Percentiles rank a stretch among this genome's conserved stretches.
Conservation (phyloP, 2,797 vertebrate species). For the Coreius guichenoti region DNA sequence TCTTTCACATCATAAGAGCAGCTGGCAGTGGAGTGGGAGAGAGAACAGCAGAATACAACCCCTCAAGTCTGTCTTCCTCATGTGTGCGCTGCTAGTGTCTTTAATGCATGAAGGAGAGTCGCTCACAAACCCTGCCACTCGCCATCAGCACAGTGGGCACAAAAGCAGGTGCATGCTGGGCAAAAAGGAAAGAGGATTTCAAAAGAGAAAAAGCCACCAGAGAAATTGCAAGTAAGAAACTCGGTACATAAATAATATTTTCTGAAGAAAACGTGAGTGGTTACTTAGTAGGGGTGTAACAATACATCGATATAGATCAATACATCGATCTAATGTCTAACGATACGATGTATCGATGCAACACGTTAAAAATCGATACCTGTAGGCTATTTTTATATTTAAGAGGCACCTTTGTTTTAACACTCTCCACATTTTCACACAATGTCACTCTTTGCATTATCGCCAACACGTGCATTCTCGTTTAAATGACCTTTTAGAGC, state of each 20-base stretch:
- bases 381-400: too few relatives aligned
- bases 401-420: too few relatives aligned
- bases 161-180: conserved; percentile 24
- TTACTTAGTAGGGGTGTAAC: neutral
- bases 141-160: neutral
- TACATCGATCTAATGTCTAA: too few relatives aligned
- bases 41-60: conserved; percentile 44
- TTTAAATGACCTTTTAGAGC: too few relatives aligned
- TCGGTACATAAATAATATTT: too few relatives aligned
- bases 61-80: conserved; percentile 40
- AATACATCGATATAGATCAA: too few relatives aligned
- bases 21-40: conserved; percentile 50
- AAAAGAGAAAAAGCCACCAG: neutral
- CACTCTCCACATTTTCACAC: too few relatives aligned
- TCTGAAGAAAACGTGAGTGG: neutral
- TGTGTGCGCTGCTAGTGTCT: conserved; percentile 9
- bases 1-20: conserved; percentile 60
- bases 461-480: too few relatives aligned
- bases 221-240: neutral
- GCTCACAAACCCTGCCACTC: conserved; percentile 1
- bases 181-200: neutral
- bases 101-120: conserved; percentile 28
- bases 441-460: too few relatives aligned
- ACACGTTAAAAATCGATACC: too few relatives aligned
- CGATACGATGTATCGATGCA: too few relatives aligned